Percentiles rank a stretch among this genome's conserved stretches.
phyloP scores from a whole-genome alignment of 2,113 vertebrate genomes.

The human (Homo sapiens) region DNA sequence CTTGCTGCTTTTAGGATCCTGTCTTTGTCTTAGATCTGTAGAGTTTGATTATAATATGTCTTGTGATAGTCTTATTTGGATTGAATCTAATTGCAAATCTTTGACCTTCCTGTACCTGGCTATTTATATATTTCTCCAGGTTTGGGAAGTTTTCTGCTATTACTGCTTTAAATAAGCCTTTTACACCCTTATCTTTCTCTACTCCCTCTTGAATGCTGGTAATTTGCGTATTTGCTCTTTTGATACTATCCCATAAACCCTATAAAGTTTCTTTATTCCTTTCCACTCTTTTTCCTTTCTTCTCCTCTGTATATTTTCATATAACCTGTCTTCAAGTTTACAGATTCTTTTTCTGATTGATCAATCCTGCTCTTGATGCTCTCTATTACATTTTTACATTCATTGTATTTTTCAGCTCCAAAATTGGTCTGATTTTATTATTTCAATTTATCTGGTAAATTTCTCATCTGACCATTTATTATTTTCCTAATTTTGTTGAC shows the following conservation, averaged over 20 bases:
- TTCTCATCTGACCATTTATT: not conserved
- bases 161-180: not conserved
- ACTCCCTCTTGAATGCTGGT: not conserved
- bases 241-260: not conserved
- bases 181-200: not conserved
- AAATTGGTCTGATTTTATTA: not conserved
- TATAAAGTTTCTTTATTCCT: not conserved
- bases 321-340: not conserved
- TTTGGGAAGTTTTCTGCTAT: not conserved
- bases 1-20: not conserved
- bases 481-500: not conserved
- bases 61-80: not conserved
- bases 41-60: not conserved
- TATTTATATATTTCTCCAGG: not conserved
- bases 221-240: not conserved
- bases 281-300: not conserved
- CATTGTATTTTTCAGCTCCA: not conserved
- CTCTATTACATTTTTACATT: not conserved
- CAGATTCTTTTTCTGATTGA: not conserved
- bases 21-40: not conserved
- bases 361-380: not conserved
- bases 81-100: not conserved
- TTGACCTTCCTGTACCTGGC: not conserved
- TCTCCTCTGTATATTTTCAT: not conserved
- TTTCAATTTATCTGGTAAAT: not conserved